Evolutionary conservation across 2,888 invertebrate genomes (phyloP).

Genomic region (Lordiphosa fenestrarum): DNA sequence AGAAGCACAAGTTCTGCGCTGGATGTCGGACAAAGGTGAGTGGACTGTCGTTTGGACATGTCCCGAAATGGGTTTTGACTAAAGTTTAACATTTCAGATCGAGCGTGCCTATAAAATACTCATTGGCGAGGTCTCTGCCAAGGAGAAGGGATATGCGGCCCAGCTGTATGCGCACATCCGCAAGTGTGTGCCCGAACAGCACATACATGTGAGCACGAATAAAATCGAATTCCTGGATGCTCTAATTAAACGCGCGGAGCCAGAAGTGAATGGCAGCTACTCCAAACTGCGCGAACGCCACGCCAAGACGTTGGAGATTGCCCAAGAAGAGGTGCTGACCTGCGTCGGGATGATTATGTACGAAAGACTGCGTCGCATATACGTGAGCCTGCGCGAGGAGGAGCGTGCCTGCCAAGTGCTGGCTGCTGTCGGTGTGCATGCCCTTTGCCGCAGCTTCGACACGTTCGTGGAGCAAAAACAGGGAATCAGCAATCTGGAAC

Average conservation of each 20-base stretch:
- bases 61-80: not conserved
- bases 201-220: slow-evolving; percentile 90
- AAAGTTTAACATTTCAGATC: slow-evolving; percentile 79
- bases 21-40: slow-evolving; percentile 95
- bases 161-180: slow-evolving; percentile 92
- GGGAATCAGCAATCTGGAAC: slow-evolving; percentile 92
- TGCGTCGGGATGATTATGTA: slow-evolving; percentile 96
- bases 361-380: slow-evolving; percentile 92
- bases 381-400: slow-evolving; percentile 92
- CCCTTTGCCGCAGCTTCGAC: slow-evolving; percentile 93
- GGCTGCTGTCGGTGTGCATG: slow-evolving; percentile 92
- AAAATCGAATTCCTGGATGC: slow-evolving; percentile 94
- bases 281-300: slow-evolving; percentile 92
- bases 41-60: not conserved
- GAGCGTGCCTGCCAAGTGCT: slow-evolving; percentile 97
- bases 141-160: slow-evolving; percentile 94
- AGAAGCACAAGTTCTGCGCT: slow-evolving; percentile 95
- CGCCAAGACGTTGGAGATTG: slow-evolving; percentile 97
- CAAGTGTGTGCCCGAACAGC: slow-evolving; percentile 91
- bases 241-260: slow-evolving; percentile 93
- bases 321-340: slow-evolving; percentile 97
- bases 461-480: slow-evolving; percentile 93
- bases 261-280: slow-evolving; percentile 88
- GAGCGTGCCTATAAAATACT: slow-evolving; percentile 91
- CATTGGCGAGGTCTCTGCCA: slow-evolving; percentile 91